Evolutionary conservation across 1,140 invertebrate species (phyloP), one percentile per base, ranked within the genome.

Genomic region (Drosophila aff.): DNA sequence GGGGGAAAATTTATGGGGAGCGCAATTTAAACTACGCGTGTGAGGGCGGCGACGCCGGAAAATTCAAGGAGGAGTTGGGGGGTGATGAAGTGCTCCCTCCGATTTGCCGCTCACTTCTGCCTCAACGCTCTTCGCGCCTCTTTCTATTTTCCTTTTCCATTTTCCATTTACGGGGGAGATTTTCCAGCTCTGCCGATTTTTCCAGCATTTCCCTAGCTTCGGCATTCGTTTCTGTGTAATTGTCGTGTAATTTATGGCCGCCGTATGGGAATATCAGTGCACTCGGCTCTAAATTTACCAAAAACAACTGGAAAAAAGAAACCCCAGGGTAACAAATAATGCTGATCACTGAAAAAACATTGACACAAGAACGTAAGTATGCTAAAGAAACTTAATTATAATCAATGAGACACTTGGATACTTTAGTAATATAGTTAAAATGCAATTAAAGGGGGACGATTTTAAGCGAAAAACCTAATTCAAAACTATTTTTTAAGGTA

Each of bases 261-360:
- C 82, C 84, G 84, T 79, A 87, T 87, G 84, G 84, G 84, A 87
- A 89, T 87, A 87, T 87, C 84, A 89, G 87, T 89, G 84, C 78
- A 72, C 71, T 83, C 67, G 46, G 78, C 53, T 86, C 82, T 86
- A 86, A 86, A 86, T 79, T 86, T 86, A 86, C 74, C 79, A 50
- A 80, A 55, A 52, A 57, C 18, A 26, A 38, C 11, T 28, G 13
- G 28, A 13, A 10, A 41, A 31, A n/a, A 8, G 28, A n/a, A 18
- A 23, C 52, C 21, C 21, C 13, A 59, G 43, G 73, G 11, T 10
- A 55, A 38, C 13, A 55, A 55, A 55, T 33, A 55, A 40, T 18
- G 33, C 21, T 11, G 36, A 57, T 57, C 53, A 57, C 53, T 57
- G 9, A n/a, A n/a, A 40, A 55, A 55, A 38, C 3, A 33, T 13